A percentile compares a stretch with the other conserved stretches of the same genome.
phyloP scores from a whole-genome alignment of 2,888 invertebrate genomes.

The Muscina levida region DNA sequence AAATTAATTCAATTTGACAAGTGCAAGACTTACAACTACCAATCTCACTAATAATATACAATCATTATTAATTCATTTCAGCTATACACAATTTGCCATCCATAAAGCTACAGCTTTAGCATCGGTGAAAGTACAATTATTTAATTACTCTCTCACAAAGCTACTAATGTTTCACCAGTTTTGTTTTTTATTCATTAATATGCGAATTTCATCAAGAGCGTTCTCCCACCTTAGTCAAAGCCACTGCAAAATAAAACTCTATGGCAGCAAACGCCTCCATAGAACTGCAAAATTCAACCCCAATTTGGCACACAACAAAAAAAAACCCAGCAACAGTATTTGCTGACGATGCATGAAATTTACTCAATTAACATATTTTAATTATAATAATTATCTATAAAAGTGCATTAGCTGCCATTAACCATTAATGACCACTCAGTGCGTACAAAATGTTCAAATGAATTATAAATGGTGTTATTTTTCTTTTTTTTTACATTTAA shows the following conservation, averaged over 20 bases:
- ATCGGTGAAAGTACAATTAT: slow-evolving; percentile 24
- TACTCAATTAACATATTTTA: slow-evolving; percentile 41
- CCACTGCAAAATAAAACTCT: slow-evolving; percentile 3
- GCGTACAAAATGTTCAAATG: slow-evolving; percentile 29
- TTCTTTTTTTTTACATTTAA: not conserved
- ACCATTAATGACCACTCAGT: slow-evolving; percentile 3
- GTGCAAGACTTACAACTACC: too few relatives aligned
- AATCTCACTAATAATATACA: too few relatives aligned
- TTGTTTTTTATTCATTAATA: slow-evolving; percentile 23
- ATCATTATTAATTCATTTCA: slow-evolving; percentile 1
- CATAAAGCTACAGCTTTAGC: too few relatives aligned
- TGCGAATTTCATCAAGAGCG: not conserved
- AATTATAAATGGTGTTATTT: slow-evolving; percentile 2
- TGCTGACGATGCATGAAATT: slow-evolving; percentile 46
- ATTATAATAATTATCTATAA: slow-evolving; percentile 49
- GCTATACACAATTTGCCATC: not conserved
- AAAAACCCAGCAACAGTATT: not conserved
- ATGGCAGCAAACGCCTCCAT: not conserved
- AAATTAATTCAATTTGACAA: too few relatives aligned
- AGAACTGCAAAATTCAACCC: not conserved
- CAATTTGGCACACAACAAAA: not conserved
- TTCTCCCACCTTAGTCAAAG: not conserved
- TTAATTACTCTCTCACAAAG: slow-evolving; percentile 12
- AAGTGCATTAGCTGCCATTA: slow-evolving; percentile 24
- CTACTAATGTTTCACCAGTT: slow-evolving; percentile 2